A percentile compares a stretch with the other conserved stretches of the same genome.
Conservation (phyloP, 2,113 vertebrate genomes). For the Epinephelus fuscoguttatus region DNA sequence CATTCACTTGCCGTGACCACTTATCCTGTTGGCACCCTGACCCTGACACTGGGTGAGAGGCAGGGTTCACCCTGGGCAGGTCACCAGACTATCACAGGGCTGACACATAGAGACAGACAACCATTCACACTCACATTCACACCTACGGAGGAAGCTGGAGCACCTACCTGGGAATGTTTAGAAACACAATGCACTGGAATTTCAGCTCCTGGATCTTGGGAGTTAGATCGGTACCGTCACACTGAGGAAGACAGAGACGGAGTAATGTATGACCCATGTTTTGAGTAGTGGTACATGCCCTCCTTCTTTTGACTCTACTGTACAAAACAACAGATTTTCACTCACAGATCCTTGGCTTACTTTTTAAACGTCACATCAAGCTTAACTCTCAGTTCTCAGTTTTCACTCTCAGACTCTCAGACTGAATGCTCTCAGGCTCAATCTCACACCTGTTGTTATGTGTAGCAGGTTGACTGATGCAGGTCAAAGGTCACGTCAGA, state of each 20-base stretch:
- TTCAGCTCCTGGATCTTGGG: slow-evolving; percentile 98
- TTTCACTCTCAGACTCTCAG: background rate
- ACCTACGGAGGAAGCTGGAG: too few species aligned
- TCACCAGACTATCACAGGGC: too few species aligned
- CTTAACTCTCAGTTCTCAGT: background rate
- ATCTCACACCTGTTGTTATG: background rate
- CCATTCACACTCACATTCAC: too few species aligned
- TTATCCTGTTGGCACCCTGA: too few species aligned
- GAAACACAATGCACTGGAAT: slow-evolving; percentile 98
- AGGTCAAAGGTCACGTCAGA: slow-evolving; percentile 1
- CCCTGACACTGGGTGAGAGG: too few species aligned
- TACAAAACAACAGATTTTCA: background rate
- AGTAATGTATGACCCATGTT: background rate
- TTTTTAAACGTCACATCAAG: background rate
- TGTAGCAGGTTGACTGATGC: background rate
- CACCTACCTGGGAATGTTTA: slow-evolving; percentile 97
- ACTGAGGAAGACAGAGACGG: slow-evolving; percentile 82
- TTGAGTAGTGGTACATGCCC: too few species aligned
- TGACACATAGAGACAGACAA: too few species aligned
- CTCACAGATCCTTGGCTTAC: background rate
- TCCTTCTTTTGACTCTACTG: too few species aligned
- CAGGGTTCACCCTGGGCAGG: too few species aligned
- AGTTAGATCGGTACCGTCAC: slow-evolving; percentile 95
- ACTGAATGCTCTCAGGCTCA: background rate
- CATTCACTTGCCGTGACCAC: too few species aligned